A percentile compares a stretch with the other conserved stretches of the same genome.
phyloP scores from a whole-genome alignment of 2,888 invertebrate genomes.

The Sycophila texana region DNA sequence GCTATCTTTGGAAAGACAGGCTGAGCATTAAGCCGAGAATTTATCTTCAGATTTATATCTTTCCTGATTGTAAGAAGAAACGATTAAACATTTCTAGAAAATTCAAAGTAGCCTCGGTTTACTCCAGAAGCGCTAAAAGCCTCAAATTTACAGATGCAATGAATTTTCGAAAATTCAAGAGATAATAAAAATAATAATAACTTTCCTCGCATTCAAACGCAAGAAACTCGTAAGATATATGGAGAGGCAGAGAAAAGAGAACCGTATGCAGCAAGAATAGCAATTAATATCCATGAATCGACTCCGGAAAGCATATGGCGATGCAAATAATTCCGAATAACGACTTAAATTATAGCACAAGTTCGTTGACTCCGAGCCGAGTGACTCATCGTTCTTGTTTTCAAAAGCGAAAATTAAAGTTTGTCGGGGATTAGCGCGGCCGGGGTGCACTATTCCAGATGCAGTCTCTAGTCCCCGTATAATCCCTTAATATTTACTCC shows the following conservation, averaged over 20 bases:
- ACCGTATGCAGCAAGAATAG: too few species aligned
- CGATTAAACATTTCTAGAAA: constrained; percentile 16
- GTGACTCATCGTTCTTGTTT: constrained; percentile 41
- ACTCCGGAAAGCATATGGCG: too few species aligned
- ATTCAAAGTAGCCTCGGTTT: constrained; percentile 16
- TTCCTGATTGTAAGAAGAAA: constrained; percentile 19
- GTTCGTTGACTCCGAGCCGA: constrained; percentile 34
- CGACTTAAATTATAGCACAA: background rate
- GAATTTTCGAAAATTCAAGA: background rate
- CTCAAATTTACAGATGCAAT: background rate
- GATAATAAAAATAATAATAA: background rate
- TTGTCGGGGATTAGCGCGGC: background rate
- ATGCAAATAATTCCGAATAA: too few species aligned
- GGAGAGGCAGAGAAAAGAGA: too few species aligned
- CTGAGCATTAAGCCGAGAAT: background rate
- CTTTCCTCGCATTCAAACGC: too few species aligned
- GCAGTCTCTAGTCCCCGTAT: background rate
- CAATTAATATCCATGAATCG: too few species aligned
- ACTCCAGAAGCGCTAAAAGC: background rate
- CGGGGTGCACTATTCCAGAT: background rate
- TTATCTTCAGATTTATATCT: constrained; percentile 38
- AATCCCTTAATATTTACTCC: background rate
- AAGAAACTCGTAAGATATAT: too few species aligned
- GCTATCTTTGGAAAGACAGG: constrained; percentile 15
- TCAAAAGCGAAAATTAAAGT: constrained; percentile 28